phyloP scores from a whole-genome alignment of 1,140 invertebrate genomes.

The Drosophila murphyi region DNA sequence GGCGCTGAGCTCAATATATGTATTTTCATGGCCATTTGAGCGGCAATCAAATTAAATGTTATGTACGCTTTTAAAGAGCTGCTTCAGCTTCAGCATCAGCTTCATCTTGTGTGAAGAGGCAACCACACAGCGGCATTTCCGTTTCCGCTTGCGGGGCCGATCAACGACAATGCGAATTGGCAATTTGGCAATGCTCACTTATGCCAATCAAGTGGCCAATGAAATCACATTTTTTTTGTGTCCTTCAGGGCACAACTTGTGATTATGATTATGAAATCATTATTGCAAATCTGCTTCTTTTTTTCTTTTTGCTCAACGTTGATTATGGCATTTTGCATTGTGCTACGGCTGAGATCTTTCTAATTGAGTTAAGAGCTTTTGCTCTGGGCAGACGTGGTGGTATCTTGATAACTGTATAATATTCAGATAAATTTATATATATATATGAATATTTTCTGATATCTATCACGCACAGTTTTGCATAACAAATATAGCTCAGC shows the following conservation, averaged over 20 bases:
- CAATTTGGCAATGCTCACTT: conserved; percentile 48
- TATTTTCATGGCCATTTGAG: conserved; percentile 76
- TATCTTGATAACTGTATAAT: conserved; percentile 44
- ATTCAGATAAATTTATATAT: conserved; percentile 31
- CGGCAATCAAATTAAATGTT: conserved; percentile 81
- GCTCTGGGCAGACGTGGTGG: conserved; percentile 35
- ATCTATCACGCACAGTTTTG: conserved; percentile 56
- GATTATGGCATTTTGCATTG: conserved; percentile 65
- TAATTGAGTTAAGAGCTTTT: conserved; percentile 67
- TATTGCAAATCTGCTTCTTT: conserved; percentile 42
- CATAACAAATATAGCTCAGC: conserved; percentile 56
- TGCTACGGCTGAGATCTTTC: conserved; percentile 24
- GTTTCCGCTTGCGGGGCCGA: conserved; percentile 19
- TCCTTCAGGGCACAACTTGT: conserved; percentile 41
- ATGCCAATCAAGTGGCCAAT: conserved; percentile 58
- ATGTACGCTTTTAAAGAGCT: conserved; percentile 70
- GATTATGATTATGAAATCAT: conserved; percentile 74
- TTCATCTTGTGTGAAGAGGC: too few species aligned
- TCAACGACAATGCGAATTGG: conserved; percentile 48
- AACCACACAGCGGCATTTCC: background rate
- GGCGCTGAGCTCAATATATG: conserved; percentile 73
- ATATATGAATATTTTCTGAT: background rate
- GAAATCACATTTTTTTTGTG: conserved; percentile 49
- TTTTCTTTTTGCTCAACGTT: conserved; percentile 15
- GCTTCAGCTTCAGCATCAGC: conserved; percentile 3